phyloP scores from a whole-genome alignment of 2,888 invertebrate species.

The Caenorhabditis imperialis region DNA sequence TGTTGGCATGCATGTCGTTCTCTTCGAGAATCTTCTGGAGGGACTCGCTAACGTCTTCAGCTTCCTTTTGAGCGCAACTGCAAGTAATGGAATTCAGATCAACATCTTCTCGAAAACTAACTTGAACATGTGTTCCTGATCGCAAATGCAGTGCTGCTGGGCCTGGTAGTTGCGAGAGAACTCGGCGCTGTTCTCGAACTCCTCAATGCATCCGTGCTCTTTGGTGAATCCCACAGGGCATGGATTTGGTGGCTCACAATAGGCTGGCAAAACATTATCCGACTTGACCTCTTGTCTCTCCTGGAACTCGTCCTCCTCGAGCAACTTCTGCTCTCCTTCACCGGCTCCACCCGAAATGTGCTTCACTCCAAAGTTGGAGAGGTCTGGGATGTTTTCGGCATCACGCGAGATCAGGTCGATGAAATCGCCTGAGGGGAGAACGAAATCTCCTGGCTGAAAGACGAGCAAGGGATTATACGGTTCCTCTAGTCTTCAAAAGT shows the following conservation, averaged over 20 bases:
- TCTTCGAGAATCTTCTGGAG: constrained; percentile 74
- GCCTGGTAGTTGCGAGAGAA: constrained; percentile 94
- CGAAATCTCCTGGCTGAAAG: constrained; percentile 47
- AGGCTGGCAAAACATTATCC: constrained; percentile 93
- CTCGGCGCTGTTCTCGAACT: constrained; percentile 88
- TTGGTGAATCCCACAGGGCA: constrained; percentile 94
- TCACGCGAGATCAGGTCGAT: constrained; percentile 75
- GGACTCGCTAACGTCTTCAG: constrained; percentile 59
- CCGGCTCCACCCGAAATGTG: constrained; percentile 83
- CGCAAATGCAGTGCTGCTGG: constrained; percentile 95
- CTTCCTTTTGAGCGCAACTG: constrained; percentile 69
- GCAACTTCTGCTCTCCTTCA: constrained; percentile 84
- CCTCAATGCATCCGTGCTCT: constrained; percentile 78
- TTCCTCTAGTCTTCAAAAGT: no score
- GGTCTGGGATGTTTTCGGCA: constrained; percentile 68
- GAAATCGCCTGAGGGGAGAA: constrained; percentile 69
- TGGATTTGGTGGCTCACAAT: constrained; percentile 99
- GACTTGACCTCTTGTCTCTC: constrained; percentile 84
- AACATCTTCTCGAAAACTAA: constrained; percentile 24
- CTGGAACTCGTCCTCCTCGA: constrained; percentile 78
- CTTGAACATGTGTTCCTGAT: constrained; percentile 88
- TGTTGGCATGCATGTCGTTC: constrained; percentile 74
- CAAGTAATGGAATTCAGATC: constrained; percentile 3
- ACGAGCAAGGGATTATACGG: no score
- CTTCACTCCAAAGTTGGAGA: constrained; percentile 70